A percentile compares a stretch with the other conserved stretches of the same genome.
These are phyloP conservation scores for Belonocnema kinseyi DNA, from an alignment of 1,140 invertebrate species.

Conservation along the genomic window DNA sequence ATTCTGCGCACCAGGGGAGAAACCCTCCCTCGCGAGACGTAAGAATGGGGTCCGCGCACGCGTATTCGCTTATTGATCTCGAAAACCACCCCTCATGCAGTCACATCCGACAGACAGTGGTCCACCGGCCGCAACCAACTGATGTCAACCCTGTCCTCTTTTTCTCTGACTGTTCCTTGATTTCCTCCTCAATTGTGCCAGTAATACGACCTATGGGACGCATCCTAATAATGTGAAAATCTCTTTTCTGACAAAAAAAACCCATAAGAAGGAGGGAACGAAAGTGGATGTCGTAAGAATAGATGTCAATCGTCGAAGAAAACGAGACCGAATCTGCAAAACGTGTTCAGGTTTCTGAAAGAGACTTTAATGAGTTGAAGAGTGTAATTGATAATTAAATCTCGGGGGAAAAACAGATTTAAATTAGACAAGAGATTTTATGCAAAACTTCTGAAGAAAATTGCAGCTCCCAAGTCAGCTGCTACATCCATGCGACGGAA, in stretches of 20 bases:
- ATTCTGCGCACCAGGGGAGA: not conserved
- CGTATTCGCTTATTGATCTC: conserved; percentile 70
- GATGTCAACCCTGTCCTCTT: conserved; percentile 53
- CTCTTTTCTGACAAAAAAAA: not conserved
- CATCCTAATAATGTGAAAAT: not conserved
- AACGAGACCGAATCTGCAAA: conserved; percentile 24
- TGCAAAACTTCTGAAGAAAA: not conserved
- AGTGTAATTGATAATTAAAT: not conserved
- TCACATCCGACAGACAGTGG: conserved; percentile 65
- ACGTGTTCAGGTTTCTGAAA: conserved; percentile 14
- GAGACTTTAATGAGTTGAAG: not conserved
- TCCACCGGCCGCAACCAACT: conserved; percentile 67
- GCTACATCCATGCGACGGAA: conserved; percentile 16
- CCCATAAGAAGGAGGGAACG: conserved; percentile 8
- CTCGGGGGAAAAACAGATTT: not conserved
- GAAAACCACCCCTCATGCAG: conserved; percentile 48
- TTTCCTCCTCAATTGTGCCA: not conserved
- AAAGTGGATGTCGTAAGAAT: not conserved
- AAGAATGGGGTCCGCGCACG: conserved; percentile 58
- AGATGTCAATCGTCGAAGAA: not conserved
- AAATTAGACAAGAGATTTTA: not conserved
- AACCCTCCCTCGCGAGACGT: conserved; percentile 6
- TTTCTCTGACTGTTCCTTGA: conserved; percentile 38
- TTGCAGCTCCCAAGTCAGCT: not conserved
- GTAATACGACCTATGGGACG: conserved; percentile 5